These are phyloP conservation scores for Argopecten irradians DNA, from an alignment of 1,140 invertebrate species.

Conservation along the genomic window DNA sequence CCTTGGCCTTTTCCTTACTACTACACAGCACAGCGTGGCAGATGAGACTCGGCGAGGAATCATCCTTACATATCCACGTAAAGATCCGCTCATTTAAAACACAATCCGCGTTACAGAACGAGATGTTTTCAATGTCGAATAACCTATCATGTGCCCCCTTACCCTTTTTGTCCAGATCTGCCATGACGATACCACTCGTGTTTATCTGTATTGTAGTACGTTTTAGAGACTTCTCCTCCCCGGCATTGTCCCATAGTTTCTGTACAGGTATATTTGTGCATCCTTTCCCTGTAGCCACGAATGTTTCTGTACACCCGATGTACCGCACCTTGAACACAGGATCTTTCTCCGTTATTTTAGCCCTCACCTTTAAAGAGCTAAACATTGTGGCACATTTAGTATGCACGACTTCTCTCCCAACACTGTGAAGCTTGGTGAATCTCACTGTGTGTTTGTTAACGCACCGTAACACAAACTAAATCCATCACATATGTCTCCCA, in stretches of 20 bases:
- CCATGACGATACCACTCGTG: conserved; percentile 54
- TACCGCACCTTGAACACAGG: conserved; percentile 65
- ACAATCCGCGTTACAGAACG: conserved; percentile 59
- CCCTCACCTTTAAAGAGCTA: conserved; percentile 53
- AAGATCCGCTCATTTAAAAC: conserved; percentile 66
- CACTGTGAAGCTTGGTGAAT: not conserved
- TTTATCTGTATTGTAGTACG: conserved; percentile 54
- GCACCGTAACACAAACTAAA: not conserved
- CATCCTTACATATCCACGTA: conserved; percentile 67
- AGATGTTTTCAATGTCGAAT: conserved; percentile 65
- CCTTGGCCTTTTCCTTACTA: conserved; percentile 62
- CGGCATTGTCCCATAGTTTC: conserved; percentile 66
- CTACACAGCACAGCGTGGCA: conserved; percentile 69
- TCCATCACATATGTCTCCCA: not conserved
- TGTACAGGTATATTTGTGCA: conserved; percentile 60
- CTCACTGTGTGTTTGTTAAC: not conserved
- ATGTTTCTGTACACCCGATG: conserved; percentile 61
- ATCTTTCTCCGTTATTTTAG: conserved; percentile 60
- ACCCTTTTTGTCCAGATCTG: conserved; percentile 54
- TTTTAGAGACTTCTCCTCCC: conserved; percentile 55
- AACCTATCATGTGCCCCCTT: conserved; percentile 43
- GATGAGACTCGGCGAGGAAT: conserved; percentile 44
- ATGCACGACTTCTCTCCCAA: not conserved
- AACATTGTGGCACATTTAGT: conserved; percentile 33
- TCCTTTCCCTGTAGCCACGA: conserved; percentile 59